Conservation (phyloP, 1,140 invertebrate genomes). For the Paraescarpia echinospica region DNA sequence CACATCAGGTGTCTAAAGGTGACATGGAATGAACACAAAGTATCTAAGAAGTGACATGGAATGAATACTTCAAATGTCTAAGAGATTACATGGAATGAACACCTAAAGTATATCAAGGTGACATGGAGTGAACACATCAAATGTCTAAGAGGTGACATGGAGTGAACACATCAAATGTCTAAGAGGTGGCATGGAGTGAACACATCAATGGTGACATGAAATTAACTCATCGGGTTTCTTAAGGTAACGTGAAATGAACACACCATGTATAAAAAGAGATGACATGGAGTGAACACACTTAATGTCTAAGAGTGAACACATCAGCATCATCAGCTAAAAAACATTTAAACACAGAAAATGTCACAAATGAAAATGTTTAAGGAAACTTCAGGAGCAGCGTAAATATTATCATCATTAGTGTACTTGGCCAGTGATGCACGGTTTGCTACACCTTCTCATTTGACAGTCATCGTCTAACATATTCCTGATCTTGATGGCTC, state of each 20-base stretch:
- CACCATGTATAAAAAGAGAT: background rate
- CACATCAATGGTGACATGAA: too few species aligned
- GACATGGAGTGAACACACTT: background rate
- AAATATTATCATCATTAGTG: too few species aligned
- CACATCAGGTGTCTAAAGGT: background rate
- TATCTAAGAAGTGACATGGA: background rate
- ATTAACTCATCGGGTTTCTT: too few species aligned
- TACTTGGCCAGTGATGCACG: too few species aligned
- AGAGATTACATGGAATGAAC: background rate
- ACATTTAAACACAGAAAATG: background rate
- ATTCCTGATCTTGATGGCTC: background rate
- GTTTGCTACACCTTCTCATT: background rate
- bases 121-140: background rate
- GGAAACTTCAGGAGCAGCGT: too few species aligned
- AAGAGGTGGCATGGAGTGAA: background rate
- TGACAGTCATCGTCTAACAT: background rate
- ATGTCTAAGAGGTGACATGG: background rate
- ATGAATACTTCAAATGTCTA: background rate
- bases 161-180: background rate
- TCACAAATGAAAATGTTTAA: background rate
- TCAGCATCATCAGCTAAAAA: background rate
- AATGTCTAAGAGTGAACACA: background rate
- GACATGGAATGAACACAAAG: background rate
- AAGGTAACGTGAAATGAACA: too few species aligned
- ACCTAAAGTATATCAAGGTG: background rate